Percentiles rank a stretch among this genome's conserved stretches.
phyloP scores from a whole-genome alignment of 2,888 invertebrate genomes.

The Euplagia quadripunctaria region DNA sequence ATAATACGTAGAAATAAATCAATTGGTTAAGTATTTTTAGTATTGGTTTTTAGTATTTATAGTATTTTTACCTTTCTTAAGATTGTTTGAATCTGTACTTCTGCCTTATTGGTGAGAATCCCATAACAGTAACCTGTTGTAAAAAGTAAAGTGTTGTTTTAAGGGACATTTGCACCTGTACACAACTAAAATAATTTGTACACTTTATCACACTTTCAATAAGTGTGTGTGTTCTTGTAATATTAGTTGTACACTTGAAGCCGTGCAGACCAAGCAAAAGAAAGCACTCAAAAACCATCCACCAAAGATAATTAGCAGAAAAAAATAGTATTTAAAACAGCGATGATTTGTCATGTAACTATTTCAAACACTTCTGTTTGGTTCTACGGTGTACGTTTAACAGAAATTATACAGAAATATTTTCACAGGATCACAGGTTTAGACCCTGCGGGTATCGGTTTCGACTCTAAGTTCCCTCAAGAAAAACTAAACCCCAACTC shows the following conservation, averaged over 20 bases:
- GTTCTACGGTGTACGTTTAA: not conserved
- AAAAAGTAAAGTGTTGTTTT: too few species aligned
- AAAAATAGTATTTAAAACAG: not conserved
- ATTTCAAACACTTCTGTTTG: not conserved
- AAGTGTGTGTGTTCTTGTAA: not conserved
- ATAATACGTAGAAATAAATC: too few species aligned
- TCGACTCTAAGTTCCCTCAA: conserved; percentile 62
- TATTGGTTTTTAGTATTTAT: too few species aligned
- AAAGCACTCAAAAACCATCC: not conserved
- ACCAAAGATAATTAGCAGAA: not conserved
- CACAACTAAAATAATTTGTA: too few species aligned
- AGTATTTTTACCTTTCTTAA: too few species aligned
- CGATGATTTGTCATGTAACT: not conserved
- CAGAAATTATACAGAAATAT: not conserved
- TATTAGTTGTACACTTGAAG: not conserved
- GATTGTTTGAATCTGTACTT: too few species aligned
- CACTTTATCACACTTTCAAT: not conserved
- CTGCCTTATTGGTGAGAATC: too few species aligned
- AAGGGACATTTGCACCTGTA: too few species aligned
- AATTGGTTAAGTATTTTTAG: too few species aligned
- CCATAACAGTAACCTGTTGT: too few species aligned
- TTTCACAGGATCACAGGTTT: conserved; percentile 74
- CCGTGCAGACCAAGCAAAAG: not conserved
- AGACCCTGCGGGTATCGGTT: conserved; percentile 73
- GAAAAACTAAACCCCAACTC: conserved; percentile 66